Evolutionary conservation across 1,140 invertebrate species (phyloP).

Genomic region (Popillia japonica): DNA sequence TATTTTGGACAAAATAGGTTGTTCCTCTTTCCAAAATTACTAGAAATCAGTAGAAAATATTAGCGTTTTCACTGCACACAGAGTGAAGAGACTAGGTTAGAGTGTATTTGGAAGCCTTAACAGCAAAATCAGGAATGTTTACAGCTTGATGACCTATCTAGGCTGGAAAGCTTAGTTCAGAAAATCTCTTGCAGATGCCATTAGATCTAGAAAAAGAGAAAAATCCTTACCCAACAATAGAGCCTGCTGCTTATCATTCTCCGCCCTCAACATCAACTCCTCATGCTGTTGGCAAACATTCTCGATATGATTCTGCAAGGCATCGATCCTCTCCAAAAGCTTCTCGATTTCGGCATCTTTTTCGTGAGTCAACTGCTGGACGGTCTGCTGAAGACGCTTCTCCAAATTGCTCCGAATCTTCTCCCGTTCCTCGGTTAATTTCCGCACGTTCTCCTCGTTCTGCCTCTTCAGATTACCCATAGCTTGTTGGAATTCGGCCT

Average conservation of each 20-base stretch:
- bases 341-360: slow-evolving; percentile 79
- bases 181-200: no score
- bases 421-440: slow-evolving; percentile 82
- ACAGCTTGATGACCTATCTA: no score
- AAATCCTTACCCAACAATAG: slow-evolving; percentile 73
- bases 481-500: slow-evolving; percentile 79
- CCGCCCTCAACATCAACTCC: slow-evolving; percentile 80
- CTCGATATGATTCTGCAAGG: slow-evolving; percentile 78
- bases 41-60: no score
- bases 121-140: no score
- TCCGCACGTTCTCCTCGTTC: slow-evolving; percentile 75
- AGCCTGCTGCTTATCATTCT: slow-evolving; percentile 90
- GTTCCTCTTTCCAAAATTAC: no score
- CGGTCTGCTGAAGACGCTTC: slow-evolving; percentile 75
- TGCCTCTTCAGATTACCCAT: slow-evolving; percentile 76
- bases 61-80: no score
- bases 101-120: no score
- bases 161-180: no score
- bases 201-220: no score
- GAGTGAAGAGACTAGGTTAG: no score
- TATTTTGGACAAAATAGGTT: no score
- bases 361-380: slow-evolving; percentile 75
- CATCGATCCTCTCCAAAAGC: slow-evolving; percentile 75
- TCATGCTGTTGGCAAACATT: slow-evolving; percentile 84
- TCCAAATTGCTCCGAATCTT: slow-evolving; percentile 75